Conservation (phyloP, 2,113 vertebrate species). For the Corvus hawaiiensis region DNA sequence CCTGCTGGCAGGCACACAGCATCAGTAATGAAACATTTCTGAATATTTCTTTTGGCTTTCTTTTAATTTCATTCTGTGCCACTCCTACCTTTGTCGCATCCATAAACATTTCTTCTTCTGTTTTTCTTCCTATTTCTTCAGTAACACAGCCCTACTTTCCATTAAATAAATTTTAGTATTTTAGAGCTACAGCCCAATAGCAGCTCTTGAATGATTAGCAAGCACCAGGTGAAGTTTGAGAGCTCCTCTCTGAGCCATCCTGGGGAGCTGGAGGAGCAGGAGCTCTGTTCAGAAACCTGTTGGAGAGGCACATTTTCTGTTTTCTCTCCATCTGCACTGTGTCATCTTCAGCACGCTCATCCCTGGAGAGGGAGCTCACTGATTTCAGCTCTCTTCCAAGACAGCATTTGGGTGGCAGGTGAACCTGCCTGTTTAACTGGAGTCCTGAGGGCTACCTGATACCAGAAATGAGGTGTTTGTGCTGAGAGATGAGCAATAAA, state of each 20-base stretch:
- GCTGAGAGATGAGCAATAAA: neutral
- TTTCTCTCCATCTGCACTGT: neutral
- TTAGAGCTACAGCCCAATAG: neutral
- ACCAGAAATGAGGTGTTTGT: neutral
- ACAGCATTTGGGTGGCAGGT: rapidly evolving
- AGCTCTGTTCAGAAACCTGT: neutral
- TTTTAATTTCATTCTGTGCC: neutral
- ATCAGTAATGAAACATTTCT: neutral
- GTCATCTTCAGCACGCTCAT: neutral
- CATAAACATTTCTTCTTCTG: neutral
- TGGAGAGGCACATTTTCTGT: neutral
- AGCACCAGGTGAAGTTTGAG: neutral
- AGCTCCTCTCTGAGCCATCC: neutral
- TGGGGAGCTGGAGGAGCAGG: neutral
- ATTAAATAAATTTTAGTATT: neutral
- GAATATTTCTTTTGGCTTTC: neutral
- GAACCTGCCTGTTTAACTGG: neutral
- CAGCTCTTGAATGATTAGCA: neutral
- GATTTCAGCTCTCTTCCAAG: neutral
- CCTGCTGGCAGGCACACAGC: neutral
- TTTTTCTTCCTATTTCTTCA: neutral
- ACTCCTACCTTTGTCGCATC: neutral
- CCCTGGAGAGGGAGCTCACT: neutral
- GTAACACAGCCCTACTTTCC: neutral
- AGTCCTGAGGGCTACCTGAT: neutral